Base-by-base conservation (phyloP, 64 coral and sea anemone species). In the Astreopora myriophthalma region DNA sequence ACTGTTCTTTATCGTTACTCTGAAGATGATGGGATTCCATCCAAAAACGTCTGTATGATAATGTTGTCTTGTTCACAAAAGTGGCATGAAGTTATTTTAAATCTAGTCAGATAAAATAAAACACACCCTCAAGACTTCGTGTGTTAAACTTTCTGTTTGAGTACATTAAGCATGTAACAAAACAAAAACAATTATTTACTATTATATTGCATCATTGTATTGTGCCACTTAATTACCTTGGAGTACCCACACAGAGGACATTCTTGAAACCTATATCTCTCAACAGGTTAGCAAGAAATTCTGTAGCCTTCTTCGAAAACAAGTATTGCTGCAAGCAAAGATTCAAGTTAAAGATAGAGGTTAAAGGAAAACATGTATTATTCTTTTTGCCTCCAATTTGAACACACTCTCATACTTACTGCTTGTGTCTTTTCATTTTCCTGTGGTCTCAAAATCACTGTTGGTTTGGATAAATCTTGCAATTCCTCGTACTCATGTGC, bases 341-440 rank as follows among this genome's bases (percentile, higher is more conserved):
- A 30, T n/a, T n/a, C n/a, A n/a, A n/a, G n/a, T n/a, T n/a, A 55
- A 55, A 55, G 17, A 55, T 22, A 14, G 51, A 14, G 17, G 51
- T 55, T 16, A 55, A 55, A 55, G 8, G 8, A 60, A 62, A 60
- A 19, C 8, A 84, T 68, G 22, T 55, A 51, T 5, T 51, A 83
- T 39, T 1, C 38, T 70, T 48, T 38, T 39, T 69, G 0, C 11
- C 1, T 67, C 34, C 6, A 63, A 34, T 10, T 36, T 24, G 6
- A 38, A 14, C 7, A 20, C 11, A 8, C 35, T 36, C 52, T n/a
- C 55, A 34, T 10, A 98, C 97, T 91, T 75, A 99, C 97, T 42
- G 97, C 97, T 68, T 93, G 94, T 64, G 89, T 89, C 52, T 99
- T 99, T 35, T 95, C 81, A 68, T 95, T 99, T 60, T 96, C 93